Conservation (phyloP, 2,797 vertebrate genomes). For the Tinamus major region DNA sequence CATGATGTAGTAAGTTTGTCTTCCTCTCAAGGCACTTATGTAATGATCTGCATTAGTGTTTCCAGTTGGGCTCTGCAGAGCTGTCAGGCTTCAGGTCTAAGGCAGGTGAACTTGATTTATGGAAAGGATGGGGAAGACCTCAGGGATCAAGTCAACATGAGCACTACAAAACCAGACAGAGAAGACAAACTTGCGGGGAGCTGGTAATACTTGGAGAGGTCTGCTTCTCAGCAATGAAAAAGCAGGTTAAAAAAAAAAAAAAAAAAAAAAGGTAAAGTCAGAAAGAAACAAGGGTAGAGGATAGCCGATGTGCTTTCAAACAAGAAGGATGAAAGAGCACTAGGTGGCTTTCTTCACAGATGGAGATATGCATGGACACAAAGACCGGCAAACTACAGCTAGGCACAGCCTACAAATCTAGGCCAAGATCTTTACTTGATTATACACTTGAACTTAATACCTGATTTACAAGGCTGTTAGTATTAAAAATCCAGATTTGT, state of each 20-base stretch:
- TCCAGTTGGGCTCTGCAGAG: neutral
- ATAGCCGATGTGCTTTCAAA: neutral
- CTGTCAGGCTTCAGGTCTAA: neutral
- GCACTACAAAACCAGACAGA: neutral
- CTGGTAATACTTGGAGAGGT: neutral
- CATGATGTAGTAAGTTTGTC: neutral
- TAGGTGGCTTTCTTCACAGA: neutral
- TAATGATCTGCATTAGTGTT: neutral
- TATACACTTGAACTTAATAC: neutral
- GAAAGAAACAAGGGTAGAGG: neutral
- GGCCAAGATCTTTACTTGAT: neutral
- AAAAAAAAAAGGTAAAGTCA: neutral
- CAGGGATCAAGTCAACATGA: accelerated
- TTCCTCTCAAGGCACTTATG: neutral
- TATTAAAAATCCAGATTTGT: neutral
- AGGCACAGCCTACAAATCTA: neutral
- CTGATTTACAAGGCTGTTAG: neutral
- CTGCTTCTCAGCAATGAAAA: neutral
- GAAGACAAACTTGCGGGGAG: neutral
- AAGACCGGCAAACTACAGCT: accelerated
- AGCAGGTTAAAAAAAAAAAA: neutral
- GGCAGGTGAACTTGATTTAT: neutral
- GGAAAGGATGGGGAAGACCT: too few relatives aligned
- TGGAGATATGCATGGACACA: neutral
- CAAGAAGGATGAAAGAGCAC: neutral